Evolutionary conservation across 2,888 invertebrate genomes (phyloP).

Genomic region (Bursaphelenchus okinawaensis): DNA sequence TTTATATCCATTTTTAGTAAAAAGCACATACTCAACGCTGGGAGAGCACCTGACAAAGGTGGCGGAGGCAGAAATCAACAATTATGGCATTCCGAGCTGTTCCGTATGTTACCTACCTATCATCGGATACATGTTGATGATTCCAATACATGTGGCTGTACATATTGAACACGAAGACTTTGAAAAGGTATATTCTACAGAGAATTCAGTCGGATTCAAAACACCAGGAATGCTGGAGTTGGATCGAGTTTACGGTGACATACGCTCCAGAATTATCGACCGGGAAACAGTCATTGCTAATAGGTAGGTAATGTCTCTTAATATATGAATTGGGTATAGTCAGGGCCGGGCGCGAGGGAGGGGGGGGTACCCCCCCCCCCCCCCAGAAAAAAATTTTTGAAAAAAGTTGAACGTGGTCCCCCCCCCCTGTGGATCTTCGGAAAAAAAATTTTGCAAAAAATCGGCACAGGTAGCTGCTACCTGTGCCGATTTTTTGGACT

Average conservation of each 20-base stretch:
- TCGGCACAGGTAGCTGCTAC: too few species aligned
- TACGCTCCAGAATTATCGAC: conserved; percentile 70
- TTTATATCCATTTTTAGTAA: conserved; percentile 33
- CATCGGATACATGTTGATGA: conserved; percentile 71
- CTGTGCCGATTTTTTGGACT: too few species aligned
- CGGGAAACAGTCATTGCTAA: conserved; percentile 75
- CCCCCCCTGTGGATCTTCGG: too few species aligned
- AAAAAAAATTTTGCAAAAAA: too few species aligned
- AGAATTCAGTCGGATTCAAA: conserved; percentile 69
- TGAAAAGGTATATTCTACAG: conserved; percentile 26
- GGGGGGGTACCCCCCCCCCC: too few species aligned
- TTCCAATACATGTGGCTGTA: conserved; percentile 61
- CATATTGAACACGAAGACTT: conserved; percentile 14
- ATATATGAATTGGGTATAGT: background rate
- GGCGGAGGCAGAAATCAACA: conserved; percentile 66
- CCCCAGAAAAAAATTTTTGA: too few species aligned
- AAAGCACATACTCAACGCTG: conserved; percentile 64
- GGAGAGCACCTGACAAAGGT: conserved; percentile 71
- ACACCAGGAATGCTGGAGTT: conserved; percentile 68
- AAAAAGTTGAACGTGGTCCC: too few species aligned
- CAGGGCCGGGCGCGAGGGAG: background rate
- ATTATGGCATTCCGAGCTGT: conserved; percentile 43
- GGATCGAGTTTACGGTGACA: conserved; percentile 73
- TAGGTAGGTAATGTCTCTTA: conserved; percentile 25
- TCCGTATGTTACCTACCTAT: conserved; percentile 63